Evolutionary conservation across 1,140 invertebrate genomes (phyloP).

Genomic region (Pemphigus obesinymphae): DNA sequence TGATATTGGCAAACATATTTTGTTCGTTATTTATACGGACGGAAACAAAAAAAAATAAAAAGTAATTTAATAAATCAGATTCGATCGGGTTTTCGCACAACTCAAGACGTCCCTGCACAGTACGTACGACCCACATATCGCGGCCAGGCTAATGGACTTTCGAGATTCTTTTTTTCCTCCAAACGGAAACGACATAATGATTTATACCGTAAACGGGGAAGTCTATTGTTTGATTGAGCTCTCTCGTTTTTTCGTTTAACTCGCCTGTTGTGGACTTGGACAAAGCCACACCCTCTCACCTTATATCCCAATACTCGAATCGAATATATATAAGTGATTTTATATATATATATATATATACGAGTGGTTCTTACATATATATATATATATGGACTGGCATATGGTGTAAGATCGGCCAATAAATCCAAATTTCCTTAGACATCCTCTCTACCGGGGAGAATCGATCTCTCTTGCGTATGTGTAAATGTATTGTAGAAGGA

Average conservation of each 20-base stretch:
- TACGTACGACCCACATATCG: not conserved
- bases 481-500: no score
- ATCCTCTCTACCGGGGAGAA: not conserved
- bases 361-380: not conserved
- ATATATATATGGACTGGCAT: not conserved
- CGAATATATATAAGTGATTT: not conserved
- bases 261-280: not conserved
- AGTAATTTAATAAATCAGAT: conserved; percentile 22
- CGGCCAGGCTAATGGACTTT: conserved; percentile 35
- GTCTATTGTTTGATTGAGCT: conserved; percentile 33
- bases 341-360: not conserved
- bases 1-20: conserved; percentile 8
- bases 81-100: not conserved
- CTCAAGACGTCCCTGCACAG: not conserved
- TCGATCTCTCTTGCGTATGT: not conserved
- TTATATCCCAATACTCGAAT: not conserved
- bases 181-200: conserved; percentile 17
- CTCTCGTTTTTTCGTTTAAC: not conserved
- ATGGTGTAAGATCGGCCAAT: conserved; percentile 11
- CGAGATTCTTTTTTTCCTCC: conserved; percentile 5
- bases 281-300: not conserved
- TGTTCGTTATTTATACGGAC: not conserved
- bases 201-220: not conserved
- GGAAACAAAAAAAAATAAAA: not conserved
- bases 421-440: conserved; percentile 38